Base-by-base conservation (phyloP, 30 jellyfish, hydroid and myxozoan genomes). In the Chironex yamaguchii region DNA sequence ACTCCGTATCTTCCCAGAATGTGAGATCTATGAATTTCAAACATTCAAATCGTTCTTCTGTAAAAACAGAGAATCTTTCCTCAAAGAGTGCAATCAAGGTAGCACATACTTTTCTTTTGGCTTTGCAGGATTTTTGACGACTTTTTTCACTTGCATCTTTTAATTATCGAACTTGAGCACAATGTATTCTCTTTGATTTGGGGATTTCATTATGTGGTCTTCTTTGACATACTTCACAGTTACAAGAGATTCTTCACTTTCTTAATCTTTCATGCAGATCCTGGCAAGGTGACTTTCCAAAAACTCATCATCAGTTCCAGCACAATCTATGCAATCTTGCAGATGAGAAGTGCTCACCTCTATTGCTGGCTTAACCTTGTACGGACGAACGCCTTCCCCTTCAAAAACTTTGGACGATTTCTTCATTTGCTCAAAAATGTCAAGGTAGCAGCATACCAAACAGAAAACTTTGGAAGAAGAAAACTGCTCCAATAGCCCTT, bases 311-410 rank as follows among this genome's bases (percentile, higher is more conserved):
- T 49, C 81, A 25, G 25, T 36, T 76, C 82, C 58, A 25, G 34
- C 88, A 31, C n/a, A 3, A 13, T 51, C 67, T 26, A 20, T 77
- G 89, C 89, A 77, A 2, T 77, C 66, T 33, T 77, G 67, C 62
- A 77, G 25, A 29, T 65, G 31, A 25, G 79, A 24, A 2, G 31
- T 25, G 65, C 62, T 77, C 28, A 54, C 49, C 4, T 81, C 79
- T 12, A 82, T 34, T 32, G 63, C 36, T n/a, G 89, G 92, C 78
- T 36, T 68, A 1, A 82, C 79, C 50, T 67, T 69, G 13, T 30
- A 36, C 34, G 89, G 81, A 62, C 67, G 49, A 49, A 82, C 87
- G 28, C 79, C 92, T 68, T 67, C 92, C 28, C 89, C 79, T 67
- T 82, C 92, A 69, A 82, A 82, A 13, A 82, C 42, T 52, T 82